Conservation (phyloP, 2,113 vertebrate species). For the Stercorarius parasiticus region DNA sequence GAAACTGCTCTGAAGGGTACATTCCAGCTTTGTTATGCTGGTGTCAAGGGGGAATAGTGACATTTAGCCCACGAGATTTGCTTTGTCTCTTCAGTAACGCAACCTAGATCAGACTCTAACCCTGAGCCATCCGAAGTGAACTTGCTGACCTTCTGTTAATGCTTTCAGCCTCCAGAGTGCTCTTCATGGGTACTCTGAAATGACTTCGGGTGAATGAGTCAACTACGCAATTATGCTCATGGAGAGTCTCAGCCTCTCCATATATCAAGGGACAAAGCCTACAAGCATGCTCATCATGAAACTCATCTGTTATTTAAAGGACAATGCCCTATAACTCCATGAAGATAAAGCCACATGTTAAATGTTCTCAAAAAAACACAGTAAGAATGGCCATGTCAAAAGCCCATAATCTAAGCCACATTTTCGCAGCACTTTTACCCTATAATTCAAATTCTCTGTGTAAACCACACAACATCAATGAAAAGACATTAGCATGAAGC, state of each 20-base stretch:
- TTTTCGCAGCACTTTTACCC: fast-evolving
- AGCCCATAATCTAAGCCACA: not conserved
- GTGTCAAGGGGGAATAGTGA: constrained; percentile 3
- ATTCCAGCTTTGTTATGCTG: not conserved
- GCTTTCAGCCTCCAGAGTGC: constrained; percentile 5
- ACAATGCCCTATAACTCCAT: fast-evolving
- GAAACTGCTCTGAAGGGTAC: not conserved
- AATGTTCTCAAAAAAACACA: not conserved
- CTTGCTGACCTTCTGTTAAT: constrained; percentile 46
- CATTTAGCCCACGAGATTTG: not conserved
- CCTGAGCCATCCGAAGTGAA: not conserved
- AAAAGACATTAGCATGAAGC: not conserved
- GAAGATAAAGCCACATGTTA: not conserved
- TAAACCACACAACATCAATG: not conserved
- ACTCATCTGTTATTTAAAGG: not conserved
- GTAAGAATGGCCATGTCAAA: not conserved
- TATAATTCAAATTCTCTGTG: not conserved
- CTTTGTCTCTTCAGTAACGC: not conserved
- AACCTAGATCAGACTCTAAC: not conserved
- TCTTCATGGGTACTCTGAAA: not conserved
- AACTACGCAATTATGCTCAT: not conserved
- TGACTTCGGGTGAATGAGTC: not conserved
- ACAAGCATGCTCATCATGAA: not conserved
- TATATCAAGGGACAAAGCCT: not conserved
- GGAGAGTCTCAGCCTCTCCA: not conserved